These are phyloP conservation scores for Pipistrellus pipistrellus DNA, from an alignment of 2,797 vertebrate genomes.

Conservation along the genomic window DNA sequence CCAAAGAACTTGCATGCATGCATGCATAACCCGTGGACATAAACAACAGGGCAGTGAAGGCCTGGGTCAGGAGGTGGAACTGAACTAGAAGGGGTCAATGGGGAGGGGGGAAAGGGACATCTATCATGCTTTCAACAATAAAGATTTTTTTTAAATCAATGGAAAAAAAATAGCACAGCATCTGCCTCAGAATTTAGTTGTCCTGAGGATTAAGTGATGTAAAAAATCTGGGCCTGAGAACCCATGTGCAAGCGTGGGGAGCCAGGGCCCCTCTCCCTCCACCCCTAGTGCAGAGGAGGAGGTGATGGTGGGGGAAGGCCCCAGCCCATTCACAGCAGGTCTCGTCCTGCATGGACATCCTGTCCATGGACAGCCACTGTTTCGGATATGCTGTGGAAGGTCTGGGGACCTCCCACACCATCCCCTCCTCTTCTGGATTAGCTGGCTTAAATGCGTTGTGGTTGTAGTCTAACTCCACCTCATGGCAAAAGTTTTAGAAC, in stretches of 20 bases:
- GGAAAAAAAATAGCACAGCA: no score
- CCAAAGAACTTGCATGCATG: no score
- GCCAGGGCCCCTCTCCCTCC: background rate
- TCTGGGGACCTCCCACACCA: no score
- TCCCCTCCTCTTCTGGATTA: no score
- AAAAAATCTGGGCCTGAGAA: background rate
- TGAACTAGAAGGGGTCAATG: no score
- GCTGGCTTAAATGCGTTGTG: background rate
- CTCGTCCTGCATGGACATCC: background rate
- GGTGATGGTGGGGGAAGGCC: background rate
- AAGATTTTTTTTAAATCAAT: no score
- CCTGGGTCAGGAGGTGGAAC: no score
- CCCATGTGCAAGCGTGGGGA: background rate
- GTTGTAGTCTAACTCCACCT: constrained; percentile 17
- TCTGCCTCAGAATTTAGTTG: background rate
- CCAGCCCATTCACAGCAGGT: background rate
- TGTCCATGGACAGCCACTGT: background rate
- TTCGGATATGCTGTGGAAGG: background rate
- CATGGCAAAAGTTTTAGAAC: background rate
- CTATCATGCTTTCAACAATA: no score
- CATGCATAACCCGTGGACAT: no score
- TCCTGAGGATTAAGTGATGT: background rate
- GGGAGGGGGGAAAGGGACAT: no score
- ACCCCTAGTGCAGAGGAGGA: background rate
- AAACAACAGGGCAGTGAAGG: no score